Evolutionary conservation across 2,888 invertebrate species (phyloP), one percentile per base, ranked within the genome.

Genomic region (Drosophila kuntzei): DNA sequence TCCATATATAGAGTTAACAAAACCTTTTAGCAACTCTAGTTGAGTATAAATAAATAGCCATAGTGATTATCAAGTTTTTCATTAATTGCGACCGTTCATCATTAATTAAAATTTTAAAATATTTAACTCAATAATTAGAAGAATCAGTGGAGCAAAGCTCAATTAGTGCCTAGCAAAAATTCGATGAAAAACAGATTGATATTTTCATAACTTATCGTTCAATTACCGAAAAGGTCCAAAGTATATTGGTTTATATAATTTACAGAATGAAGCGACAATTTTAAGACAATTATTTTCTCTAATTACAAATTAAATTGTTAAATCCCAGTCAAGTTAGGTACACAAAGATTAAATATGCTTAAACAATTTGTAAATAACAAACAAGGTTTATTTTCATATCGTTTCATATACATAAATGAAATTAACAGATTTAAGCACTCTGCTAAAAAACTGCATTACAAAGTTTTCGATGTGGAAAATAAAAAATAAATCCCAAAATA

Each of bases 341-440:
- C 4, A 44, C n/a, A 9, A 8, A 44, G 8, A 44, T 14, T 44
- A 46, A 12, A 14, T 14, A 46, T 20, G 0, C 3, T 49, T 3
- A 1, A 61, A 62, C 37, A 27, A 25, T 44, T 61, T 41, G 27
- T 76, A 37, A 43, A 82, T 88, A 83, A 88, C 89, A 86, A 82
- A 86, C 82, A 83, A 76, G 62, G 69, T 83, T 74, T 67, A 79
- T 76, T 82, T 75, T 14, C 49, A 65, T 74, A 63, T 58, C 43
- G 49, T 49, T 73, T 46, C 46, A 36, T 60, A 53, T 73, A 43
- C 46, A 36, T 60, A 53, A 32, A 25, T 44, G 9, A 49, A 68
- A 46, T 67, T 36, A 49, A 70, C 69, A 64, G 51, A 54, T 47
- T 61, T 7, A 58, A 64, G 70, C 68, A 64, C 54, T 54, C 41